These are phyloP conservation scores for Pangasianodon hypophthalmus DNA, from an alignment of 2,113 vertebrate genomes.

Conservation along the genomic window DNA sequence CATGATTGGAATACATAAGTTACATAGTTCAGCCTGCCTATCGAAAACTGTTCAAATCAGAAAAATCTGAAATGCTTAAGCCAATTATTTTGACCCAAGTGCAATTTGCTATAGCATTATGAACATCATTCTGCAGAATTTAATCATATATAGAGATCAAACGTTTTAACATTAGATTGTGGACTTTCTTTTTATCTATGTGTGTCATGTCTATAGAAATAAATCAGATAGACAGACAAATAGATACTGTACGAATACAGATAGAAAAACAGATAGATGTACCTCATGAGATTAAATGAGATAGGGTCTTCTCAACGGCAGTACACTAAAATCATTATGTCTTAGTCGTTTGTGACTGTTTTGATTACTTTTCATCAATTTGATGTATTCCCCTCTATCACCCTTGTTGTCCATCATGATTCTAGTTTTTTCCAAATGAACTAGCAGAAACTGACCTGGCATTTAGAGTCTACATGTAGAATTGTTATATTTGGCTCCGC, in stretches of 20 bases:
- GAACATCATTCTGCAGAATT: background rate
- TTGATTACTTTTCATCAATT: constrained; percentile 47
- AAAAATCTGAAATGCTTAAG: background rate
- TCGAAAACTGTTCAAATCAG: background rate
- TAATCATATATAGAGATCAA: too few species aligned
- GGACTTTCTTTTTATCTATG: background rate
- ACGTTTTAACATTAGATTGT: background rate
- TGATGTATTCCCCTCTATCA: constrained; percentile 34
- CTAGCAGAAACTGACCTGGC: background rate
- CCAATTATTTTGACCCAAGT: background rate
- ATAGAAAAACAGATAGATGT: background rate
- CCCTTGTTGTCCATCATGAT: constrained; percentile 66
- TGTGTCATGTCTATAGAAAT: background rate
- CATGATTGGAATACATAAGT: constrained; percentile 51
- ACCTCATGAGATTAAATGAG: background rate
- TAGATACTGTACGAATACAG: background rate
- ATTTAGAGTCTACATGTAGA: constrained; percentile 44
- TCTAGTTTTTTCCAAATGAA: constrained; percentile 18
- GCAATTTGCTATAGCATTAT: background rate
- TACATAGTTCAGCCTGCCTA: background rate
- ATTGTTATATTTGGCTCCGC: constrained; percentile 47
- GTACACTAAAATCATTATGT: background rate
- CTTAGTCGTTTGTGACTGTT: constrained; percentile 12
- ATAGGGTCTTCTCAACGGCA: background rate
- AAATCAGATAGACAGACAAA: background rate